Percentiles rank a stretch among this genome's conserved stretches.
Conservation (phyloP, 64 coral and sea anemone genomes). For the Stichodactyla mertensii region DNA sequence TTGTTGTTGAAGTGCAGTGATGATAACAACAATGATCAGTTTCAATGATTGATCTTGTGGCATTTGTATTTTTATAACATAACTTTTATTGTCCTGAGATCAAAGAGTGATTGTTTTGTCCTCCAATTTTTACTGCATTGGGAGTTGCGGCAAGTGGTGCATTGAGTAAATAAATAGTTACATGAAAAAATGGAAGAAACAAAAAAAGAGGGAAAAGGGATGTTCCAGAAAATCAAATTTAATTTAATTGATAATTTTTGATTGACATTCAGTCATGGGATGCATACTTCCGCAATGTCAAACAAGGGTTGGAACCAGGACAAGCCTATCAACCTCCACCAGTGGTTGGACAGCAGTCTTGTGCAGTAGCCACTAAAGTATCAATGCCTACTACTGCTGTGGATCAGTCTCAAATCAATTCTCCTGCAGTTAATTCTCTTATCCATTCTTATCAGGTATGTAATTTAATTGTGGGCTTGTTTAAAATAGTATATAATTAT, state of each 20-base stretch:
- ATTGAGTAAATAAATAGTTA: too few species aligned
- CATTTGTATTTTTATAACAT: too few species aligned
- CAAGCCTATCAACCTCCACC: slow-evolving; percentile 79
- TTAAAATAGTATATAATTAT: not conserved
- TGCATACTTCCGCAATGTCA: slow-evolving; percentile 92
- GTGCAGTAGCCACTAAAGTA: slow-evolving; percentile 31
- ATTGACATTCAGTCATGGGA: slow-evolving; percentile 82
- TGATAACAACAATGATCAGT: not conserved
- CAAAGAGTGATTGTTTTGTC: too few species aligned
- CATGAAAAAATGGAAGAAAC: too few species aligned
- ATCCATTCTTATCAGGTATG: slow-evolving; percentile 92
- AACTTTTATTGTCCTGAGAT: not conserved
- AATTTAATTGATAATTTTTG: too few species aligned
- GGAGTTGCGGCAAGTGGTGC: too few species aligned
- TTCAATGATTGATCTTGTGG: too few species aligned
- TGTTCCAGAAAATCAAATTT: too few species aligned
- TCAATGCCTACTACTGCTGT: slow-evolving; percentile 51
- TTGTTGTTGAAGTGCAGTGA: too few species aligned
- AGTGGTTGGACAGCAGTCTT: slow-evolving; percentile 36
- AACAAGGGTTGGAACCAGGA: slow-evolving; percentile 64
- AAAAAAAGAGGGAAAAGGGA: too few species aligned
- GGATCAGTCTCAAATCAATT: slow-evolving; percentile 61
- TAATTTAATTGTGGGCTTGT: not conserved
- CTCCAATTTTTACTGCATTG: too few species aligned
- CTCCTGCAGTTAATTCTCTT: slow-evolving; percentile 83